Conservation (phyloP, 2,888 invertebrate species). For the Oligia fasciuncula region DNA sequence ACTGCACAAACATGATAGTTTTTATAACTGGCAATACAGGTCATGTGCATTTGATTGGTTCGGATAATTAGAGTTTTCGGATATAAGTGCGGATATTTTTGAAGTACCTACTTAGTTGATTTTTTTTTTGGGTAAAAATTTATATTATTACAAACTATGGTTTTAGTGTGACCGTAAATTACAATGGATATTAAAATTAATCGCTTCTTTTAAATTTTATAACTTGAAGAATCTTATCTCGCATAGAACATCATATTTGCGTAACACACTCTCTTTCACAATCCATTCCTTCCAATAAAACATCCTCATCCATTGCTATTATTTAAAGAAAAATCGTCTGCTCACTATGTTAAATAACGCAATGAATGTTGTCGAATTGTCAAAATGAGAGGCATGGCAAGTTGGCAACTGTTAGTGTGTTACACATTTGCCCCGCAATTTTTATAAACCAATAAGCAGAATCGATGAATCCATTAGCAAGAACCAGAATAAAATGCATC, state of each 20-base stretch:
- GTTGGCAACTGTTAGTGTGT: background rate
- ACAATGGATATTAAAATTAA: no score
- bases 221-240: no score
- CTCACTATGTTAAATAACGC: background rate
- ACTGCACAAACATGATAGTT: conserved; percentile 51
- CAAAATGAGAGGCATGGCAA: background rate
- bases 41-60: conserved; percentile 11
- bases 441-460: conserved; percentile 5
- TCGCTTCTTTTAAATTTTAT: background rate
- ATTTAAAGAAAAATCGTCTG: background rate
- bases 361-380: background rate
- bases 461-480: conserved; percentile 1
- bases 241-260: no score
- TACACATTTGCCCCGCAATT: background rate
- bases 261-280: no score
- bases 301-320: background rate
- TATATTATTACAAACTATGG: background rate
- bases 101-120: no score
- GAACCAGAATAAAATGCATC: conserved; percentile 9
- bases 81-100: conserved; percentile 19
- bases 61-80: conserved; percentile 14
- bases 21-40: conserved; percentile 47
- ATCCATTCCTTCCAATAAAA: background rate
- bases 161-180: background rate
- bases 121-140: no score